Evolutionary conservation across 2,888 invertebrate species (phyloP).

Genomic region (Nycteola revayana): DNA sequence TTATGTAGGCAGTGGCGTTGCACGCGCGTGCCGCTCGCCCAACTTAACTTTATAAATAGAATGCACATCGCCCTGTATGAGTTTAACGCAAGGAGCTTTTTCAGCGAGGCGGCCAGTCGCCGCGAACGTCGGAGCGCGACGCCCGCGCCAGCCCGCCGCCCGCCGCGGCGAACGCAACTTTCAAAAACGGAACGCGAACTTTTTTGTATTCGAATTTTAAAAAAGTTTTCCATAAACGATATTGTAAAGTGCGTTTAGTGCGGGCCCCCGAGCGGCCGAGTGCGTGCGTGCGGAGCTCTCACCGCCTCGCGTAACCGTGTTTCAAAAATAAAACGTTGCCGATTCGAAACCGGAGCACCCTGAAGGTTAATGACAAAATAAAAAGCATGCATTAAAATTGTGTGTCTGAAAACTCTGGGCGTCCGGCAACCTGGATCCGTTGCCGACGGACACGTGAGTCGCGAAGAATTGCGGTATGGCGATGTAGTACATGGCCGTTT

Average conservation of each 20-base stretch:
- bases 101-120: constrained; percentile 66
- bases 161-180: constrained; percentile 44
- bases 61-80: constrained; percentile 71
- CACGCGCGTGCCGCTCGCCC: constrained; percentile 65
- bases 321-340: constrained; percentile 78
- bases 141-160: constrained; percentile 54
- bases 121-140: constrained; percentile 60
- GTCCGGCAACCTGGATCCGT: constrained; percentile 50
- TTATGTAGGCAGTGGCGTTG: constrained; percentile 55
- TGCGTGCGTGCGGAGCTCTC: constrained; percentile 35
- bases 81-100: constrained; percentile 73
- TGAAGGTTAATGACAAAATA: constrained; percentile 80
- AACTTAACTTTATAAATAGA: constrained; percentile 79
- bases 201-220: constrained; percentile 32
- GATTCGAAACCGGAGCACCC: constrained; percentile 76
- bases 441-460: constrained; percentile 53
- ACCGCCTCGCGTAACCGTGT: constrained; percentile 64
- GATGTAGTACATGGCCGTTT: constrained; percentile 3
- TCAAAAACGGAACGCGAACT: constrained; percentile 48
- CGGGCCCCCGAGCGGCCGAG: constrained; percentile 43
- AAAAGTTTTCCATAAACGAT: constrained; percentile 35
- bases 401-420: constrained; percentile 50
- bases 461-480: constrained; percentile 19
- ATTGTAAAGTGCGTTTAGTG: constrained; percentile 30
- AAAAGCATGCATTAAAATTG: constrained; percentile 71